phyloP scores from a whole-genome alignment of 1,140 invertebrate genomes.

The Leptestheria dahalacensis region DNA sequence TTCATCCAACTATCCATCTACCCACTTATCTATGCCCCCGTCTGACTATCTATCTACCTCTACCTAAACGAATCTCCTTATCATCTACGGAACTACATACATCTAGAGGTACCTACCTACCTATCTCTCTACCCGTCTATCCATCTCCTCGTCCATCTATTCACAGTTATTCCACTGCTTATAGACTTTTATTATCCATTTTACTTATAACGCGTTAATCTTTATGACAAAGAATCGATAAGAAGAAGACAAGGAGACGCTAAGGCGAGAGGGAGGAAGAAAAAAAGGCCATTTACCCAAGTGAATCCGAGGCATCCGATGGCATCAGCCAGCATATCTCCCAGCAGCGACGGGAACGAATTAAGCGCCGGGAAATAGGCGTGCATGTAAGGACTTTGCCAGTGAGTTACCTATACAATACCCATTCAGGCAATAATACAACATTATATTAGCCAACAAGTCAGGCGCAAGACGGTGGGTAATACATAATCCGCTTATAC shows the following conservation, averaged over 20 bases:
- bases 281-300: constrained; percentile 55
- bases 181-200: too few species aligned
- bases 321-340: constrained; percentile 91
- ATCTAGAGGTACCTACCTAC: too few species aligned
- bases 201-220: too few species aligned
- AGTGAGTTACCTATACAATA: constrained; percentile 70
- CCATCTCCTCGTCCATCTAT: too few species aligned
- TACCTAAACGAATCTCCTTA: too few species aligned
- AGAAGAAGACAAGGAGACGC: not conserved
- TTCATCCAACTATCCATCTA: too few species aligned
- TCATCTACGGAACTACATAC: too few species aligned
- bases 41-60: too few species aligned
- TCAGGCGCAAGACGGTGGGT: not conserved
- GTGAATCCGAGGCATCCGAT: constrained; percentile 97
- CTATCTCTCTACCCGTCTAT: too few species aligned
- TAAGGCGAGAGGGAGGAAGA: not conserved
- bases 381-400: constrained; percentile 98
- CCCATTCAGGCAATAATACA: not conserved
- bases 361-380: constrained; percentile 98
- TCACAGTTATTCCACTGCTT: too few species aligned
- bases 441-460: not conserved
- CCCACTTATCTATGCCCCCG: too few species aligned
- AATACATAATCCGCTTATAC: not conserved
- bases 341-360: constrained; percentile 91
- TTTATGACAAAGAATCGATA: too few species aligned